Evolutionary conservation across 2,113 vertebrate species (phyloP), one percentile per base, ranked within the genome.

Genomic region (Myotis yumanensis): DNA sequence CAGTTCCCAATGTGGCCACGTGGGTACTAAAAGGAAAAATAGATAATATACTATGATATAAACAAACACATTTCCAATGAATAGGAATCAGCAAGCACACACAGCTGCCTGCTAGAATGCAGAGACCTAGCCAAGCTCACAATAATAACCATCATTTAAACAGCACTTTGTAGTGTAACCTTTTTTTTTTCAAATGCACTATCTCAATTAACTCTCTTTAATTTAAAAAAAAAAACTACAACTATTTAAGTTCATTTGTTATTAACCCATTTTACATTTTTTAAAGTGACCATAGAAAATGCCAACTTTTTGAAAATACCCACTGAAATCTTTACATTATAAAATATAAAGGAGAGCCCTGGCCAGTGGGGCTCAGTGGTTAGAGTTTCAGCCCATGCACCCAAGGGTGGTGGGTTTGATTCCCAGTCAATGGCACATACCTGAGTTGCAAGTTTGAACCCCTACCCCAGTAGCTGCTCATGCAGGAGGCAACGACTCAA

Each of bases 51-150:
- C 11, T 68, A 81, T 48, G n/a, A 93, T 86, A 80, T 68, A 97
- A 95, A 95, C 87, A 94, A 95, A 94, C 82, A 89, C 28, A 95
- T 83, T 96, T 86, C 22, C 69, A 10, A 28, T 86, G 89, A 92
- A 85, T 46, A 80, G 69, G 43, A 96, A 82, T 86, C 68, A 86
- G 30, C 15, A 68, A 90, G 81, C 88, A 48, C 71, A 89, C 64
- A 75, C 59, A 93, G 71, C 79, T 94, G 94, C 37, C n/a, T 84
- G 30, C 51, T 86, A 14, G 90, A 80, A 91, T 81, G 57, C 48
- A 35, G 25, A 82, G 64, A 86, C 23, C 40, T 11, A 86, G 89
- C 51, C 83, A 91, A 89, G 54, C 25, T 64, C 43, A 54, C 30
- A 69, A 77, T 87, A 95, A 87, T 68, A 82, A 92, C 22, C n/a